phyloP scores from a whole-genome alignment of 2,113 vertebrate species.

The Dicaeum eximium region DNA sequence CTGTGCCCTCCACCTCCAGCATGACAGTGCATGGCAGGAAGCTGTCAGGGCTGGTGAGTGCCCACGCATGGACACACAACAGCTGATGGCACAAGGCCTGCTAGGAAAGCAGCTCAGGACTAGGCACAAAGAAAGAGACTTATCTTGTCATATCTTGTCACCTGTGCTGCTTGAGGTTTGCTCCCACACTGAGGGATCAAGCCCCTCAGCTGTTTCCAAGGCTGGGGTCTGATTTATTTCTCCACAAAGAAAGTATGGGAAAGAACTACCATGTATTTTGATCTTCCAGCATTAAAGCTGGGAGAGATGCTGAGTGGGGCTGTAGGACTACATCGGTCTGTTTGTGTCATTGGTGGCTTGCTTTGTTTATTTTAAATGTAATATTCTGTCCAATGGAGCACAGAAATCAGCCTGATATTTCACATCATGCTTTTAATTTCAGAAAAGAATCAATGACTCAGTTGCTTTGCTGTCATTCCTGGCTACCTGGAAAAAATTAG shows the following conservation, averaged over 20 bases:
- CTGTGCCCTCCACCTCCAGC: background rate
- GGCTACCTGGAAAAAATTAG: background rate
- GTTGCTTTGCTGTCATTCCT: background rate
- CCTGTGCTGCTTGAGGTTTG: background rate
- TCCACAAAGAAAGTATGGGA: background rate
- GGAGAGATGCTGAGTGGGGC: background rate
- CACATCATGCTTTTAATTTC: background rate
- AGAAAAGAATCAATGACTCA: background rate
- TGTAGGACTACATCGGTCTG: background rate
- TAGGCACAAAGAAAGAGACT: background rate
- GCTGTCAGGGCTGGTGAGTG: background rate
- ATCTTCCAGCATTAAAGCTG: background rate
- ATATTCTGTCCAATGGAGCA: background rate
- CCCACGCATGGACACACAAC: accelerated
- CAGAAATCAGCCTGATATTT: background rate
- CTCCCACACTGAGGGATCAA: background rate
- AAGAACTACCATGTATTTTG: background rate
- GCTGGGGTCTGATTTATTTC: background rate
- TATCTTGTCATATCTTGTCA: background rate
- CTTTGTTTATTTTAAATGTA: background rate
- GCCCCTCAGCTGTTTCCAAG: background rate
- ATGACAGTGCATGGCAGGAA: background rate
- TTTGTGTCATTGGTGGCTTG: background rate
- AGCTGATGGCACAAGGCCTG: background rate
- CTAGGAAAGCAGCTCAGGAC: background rate